Evolutionary conservation across 2,888 invertebrate genomes (phyloP), one percentile per base, ranked within the genome.

Genomic region (Andrena dorsata): DNA sequence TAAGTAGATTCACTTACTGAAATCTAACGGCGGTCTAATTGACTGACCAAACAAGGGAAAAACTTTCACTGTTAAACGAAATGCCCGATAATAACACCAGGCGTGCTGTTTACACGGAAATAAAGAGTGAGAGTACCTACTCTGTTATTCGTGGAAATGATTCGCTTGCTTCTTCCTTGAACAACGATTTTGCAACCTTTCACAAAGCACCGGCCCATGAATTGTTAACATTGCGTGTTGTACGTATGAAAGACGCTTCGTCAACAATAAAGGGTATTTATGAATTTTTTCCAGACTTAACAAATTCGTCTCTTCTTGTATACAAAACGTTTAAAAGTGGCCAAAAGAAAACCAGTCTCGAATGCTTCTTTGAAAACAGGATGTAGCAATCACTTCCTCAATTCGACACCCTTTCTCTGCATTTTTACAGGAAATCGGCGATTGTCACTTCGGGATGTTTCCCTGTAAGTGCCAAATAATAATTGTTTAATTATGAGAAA

Each of bases 51-150:
- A 82, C 68, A 58, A 60, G 75, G 49, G 47, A 77, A 68, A 56
- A 76, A 88, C 84, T 88, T 86, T 88, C 87, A 84, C 84, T 60
- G 75, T 88, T 83, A 71, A 86, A 78, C 80, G 61, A 76, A 76
- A 82, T 49, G 60, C 32, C 47, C 61, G 64, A 86, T 86, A 86
- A 84, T 84, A 76, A 73, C 68, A 35, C n/a, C 56, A 23, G 51
- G 47, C 56, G 64, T 51, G 74, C 47, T 20, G 60, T 79, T 83
- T 84, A 58, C 76, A 20, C 35, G 80, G 79, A 73, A 74, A 77
- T 68, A 61, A 82, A 71, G 53, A 83, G 82, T 69, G 82, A 83
- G 84, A 87, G 80, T 76, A 47, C 32, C 68, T 68, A 41, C 41
- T 23, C 23, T 65, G 58, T 84, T 74, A 58, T 64, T 41, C 71